Evolutionary conservation across 2,797 vertebrate species (phyloP).

Genomic region (Ciconia nigra): DNA sequence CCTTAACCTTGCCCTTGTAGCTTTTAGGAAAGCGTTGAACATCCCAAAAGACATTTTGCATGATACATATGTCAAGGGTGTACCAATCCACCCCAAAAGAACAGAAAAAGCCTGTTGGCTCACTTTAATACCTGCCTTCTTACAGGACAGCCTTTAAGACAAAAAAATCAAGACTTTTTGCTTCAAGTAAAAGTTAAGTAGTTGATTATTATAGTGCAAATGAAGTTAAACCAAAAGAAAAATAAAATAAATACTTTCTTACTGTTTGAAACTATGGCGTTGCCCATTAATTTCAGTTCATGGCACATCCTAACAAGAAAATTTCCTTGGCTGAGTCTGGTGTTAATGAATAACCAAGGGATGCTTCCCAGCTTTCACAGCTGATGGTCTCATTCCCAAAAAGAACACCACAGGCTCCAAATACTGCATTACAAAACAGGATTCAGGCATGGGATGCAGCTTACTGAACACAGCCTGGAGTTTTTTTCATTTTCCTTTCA

Average conservation of each 20-base stretch:
- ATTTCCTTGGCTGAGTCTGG: background rate
- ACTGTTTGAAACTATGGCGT: background rate
- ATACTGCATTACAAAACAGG: background rate
- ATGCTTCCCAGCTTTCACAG: background rate
- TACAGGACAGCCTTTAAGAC: background rate
- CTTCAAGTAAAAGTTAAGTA: background rate
- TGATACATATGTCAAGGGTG: fast-evolving
- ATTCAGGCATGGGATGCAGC: background rate
- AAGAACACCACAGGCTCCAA: background rate
- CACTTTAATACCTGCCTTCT: background rate
- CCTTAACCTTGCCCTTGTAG: background rate
- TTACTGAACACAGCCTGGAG: background rate
- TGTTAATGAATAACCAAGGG: background rate
- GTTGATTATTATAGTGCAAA: background rate
- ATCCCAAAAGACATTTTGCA: background rate
- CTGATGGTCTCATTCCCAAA: background rate
- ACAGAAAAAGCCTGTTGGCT: background rate
- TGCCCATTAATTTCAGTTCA: background rate
- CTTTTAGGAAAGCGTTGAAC: background rate
- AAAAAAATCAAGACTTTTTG: background rate
- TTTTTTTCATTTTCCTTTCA: background rate
- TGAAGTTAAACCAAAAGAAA: background rate
- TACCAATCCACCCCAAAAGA: background rate
- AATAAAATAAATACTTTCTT: background rate
- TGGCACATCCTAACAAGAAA: background rate